A percentile compares a stretch with the other conserved stretches of the same genome.
Conservation (phyloP, 1,140 invertebrate genomes). For the Caerostris darwini region DNA sequence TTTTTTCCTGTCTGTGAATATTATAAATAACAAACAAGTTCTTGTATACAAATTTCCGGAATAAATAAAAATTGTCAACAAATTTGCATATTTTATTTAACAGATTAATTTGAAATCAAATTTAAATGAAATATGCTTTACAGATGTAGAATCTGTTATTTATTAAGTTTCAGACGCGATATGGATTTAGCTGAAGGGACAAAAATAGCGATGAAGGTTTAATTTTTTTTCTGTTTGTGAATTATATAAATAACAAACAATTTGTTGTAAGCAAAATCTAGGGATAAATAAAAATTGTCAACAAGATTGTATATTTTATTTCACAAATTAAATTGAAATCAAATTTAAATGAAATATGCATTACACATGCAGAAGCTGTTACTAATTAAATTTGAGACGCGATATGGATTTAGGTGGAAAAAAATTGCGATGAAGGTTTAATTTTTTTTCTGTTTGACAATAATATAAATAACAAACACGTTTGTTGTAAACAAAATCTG, state of each 20-base stretch:
- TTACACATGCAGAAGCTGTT: too few species aligned
- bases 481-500: not conserved
- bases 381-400: too few species aligned
- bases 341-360: too few species aligned
- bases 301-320: too few species aligned
- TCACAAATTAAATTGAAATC: too few species aligned
- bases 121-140: too few species aligned
- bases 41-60: not conserved
- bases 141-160: too few species aligned
- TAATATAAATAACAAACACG: conserved; percentile 7
- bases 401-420: too few species aligned
- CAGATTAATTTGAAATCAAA: too few species aligned
- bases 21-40: conserved; percentile 26
- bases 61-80: not conserved
- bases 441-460: not conserved
- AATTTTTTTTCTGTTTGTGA: not conserved
- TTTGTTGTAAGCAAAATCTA: not conserved
- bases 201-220: not conserved
- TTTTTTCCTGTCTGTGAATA: not conserved
- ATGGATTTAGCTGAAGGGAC: not conserved
- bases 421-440: not conserved
- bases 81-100: too few species aligned
- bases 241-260: conserved; percentile 2
- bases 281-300: not conserved
- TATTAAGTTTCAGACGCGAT: not conserved